These are phyloP conservation scores for Hemicentrotus pulcherrimus DNA, from an alignment of 35 echinoderm and acorn worm species.

Conservation along the genomic window DNA sequence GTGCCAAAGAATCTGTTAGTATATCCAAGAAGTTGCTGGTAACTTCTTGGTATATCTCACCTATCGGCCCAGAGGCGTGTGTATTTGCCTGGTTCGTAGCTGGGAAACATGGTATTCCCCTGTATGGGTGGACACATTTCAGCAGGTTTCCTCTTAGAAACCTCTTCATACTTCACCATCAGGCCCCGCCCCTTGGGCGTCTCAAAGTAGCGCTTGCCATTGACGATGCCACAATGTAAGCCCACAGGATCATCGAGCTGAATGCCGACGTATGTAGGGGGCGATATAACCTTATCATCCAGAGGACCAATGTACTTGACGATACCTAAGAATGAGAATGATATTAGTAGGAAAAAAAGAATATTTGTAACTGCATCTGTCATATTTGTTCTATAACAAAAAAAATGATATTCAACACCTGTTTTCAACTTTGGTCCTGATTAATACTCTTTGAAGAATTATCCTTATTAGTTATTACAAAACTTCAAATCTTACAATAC, in stretches of 20 bases:
- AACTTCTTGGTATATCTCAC: constrained; percentile 20
- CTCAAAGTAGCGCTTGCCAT: constrained; percentile 61
- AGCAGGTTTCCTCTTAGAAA: constrained; percentile 42
- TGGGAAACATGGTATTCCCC: constrained; percentile 63
- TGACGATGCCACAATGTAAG: constrained; percentile 46
- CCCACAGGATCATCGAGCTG: constrained; percentile 56
- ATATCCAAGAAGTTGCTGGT: no score
- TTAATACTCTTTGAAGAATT: no score
- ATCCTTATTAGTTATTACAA: no score
- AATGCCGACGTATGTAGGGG: constrained; percentile 52
- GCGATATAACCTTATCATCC: constrained; percentile 44
- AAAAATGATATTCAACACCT: no score
- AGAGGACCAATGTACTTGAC: constrained; percentile 61
- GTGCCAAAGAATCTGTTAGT: no score
- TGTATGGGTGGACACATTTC: constrained; percentile 49
- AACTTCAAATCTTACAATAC: no score
- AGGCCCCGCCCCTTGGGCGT: constrained; percentile 52
- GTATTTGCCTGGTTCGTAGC: constrained; percentile 50
- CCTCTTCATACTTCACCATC: constrained; percentile 66
- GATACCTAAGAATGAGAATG: constrained; percentile 31
- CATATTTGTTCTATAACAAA: no score
- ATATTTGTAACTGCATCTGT: no score
- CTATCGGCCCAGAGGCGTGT: not conserved
- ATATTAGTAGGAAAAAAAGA: not conserved
- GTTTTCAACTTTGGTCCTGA: no score